Base-by-base conservation (phyloP, 2,888 invertebrate genomes). In the Protodeltote pygarga region DNA sequence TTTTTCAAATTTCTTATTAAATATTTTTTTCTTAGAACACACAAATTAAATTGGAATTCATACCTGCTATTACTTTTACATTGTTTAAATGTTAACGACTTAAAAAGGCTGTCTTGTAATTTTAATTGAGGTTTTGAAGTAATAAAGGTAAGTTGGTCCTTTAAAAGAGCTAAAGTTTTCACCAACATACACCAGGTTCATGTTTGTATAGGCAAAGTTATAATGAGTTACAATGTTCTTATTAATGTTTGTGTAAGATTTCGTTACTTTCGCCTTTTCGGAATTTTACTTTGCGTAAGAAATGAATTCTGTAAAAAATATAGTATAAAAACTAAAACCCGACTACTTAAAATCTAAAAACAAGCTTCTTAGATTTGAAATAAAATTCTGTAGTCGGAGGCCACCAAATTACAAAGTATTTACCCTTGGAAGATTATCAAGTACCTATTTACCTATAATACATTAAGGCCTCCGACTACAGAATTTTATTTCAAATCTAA, bases 201-300 rank as follows among this genome's bases (percentile, higher is more conserved):
- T 68, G 69, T 76, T 75, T 72, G 64, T 68, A 62, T 64, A 49
- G 58, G 47, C 65, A 39, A 80, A 81, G 77, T 83, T 82, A 74
- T 81, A 82, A 82, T 78, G 79, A 83, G 78, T 79, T 76, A 67
- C 65, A 65, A 71, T 68, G 73, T 75, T 71, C 39, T 39, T 44
- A 61, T 66, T 64, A 34, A 59, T 70, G 73, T 73, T 74, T 71
- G 65, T 73, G 68, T 65, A 65, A 69, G 66, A 64, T 55, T 71
- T 72, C 73, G 77, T 78, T 76, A 78, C 75, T 73, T 50, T 63
- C 45, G 35, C 23, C 31, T 49, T 49, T 50, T 48, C 37, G 60
- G 71, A 76, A 77, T 76, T 77, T 65, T 70, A 71, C 65, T 70
- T 60, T 53, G 38, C n/a, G n/a, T 60, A 51, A 45, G 38, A 42